These are phyloP conservation scores for Augochlora pura DNA, from an alignment of 1,140 invertebrate genomes.

Conservation along the genomic window DNA sequence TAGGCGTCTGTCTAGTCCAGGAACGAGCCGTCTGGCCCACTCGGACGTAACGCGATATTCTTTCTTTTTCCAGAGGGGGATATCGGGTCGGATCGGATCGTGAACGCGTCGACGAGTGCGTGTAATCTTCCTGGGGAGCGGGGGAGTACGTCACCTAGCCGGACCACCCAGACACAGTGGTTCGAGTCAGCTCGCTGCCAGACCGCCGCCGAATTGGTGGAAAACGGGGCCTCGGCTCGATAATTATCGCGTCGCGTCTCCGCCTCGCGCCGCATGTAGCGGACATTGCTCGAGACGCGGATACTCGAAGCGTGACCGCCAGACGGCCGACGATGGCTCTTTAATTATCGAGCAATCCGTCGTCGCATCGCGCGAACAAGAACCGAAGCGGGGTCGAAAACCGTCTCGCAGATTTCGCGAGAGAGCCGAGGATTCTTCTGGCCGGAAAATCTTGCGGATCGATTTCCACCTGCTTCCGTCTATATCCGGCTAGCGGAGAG, in stretches of 20 bases:
- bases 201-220: slow-evolving; percentile 2
- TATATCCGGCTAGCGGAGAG: neutral
- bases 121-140: slow-evolving; percentile 41
- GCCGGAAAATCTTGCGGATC: neutral
- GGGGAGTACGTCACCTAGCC: neutral
- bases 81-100: slow-evolving; percentile 39
- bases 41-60: slow-evolving; percentile 36
- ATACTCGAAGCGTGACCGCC: no score
- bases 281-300: neutral
- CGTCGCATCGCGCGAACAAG: neutral
- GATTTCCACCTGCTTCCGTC: neutral
- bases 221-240: neutral
- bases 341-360: no score
- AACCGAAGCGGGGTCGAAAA: neutral
- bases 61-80: slow-evolving; percentile 31
- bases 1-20: neutral
- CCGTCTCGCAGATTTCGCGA: neutral
- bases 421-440: neutral
- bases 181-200: slow-evolving; percentile 23
- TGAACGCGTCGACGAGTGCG: slow-evolving; percentile 54
- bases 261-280: neutral
- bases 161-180: slow-evolving; percentile 56
- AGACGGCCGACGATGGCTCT: no score
- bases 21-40: slow-evolving; percentile 22
- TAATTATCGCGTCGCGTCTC: neutral